Evolutionary conservation across 1,140 invertebrate genomes (phyloP).

Genomic region (Octopus bimaculoides): DNA sequence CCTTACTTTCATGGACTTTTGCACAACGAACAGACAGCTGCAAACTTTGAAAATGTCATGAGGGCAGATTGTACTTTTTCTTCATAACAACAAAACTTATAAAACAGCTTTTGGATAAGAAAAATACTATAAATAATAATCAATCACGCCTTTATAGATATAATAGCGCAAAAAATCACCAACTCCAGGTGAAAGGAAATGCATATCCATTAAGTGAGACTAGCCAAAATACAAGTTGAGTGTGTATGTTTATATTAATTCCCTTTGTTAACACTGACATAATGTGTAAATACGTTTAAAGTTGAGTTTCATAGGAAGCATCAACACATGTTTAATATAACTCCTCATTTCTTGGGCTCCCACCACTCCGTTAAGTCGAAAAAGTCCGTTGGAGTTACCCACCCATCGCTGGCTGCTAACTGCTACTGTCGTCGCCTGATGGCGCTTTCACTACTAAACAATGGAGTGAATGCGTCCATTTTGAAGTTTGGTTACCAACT

Average conservation of each 20-base stretch:
- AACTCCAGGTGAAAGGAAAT: constrained; percentile 23
- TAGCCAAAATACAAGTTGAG: background rate
- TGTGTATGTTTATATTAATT: constrained; percentile 13
- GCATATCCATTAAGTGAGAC: constrained; percentile 5
- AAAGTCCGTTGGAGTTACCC: constrained; percentile 32
- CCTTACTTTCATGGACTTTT: constrained; percentile 15
- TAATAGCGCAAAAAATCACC: constrained; percentile 12
- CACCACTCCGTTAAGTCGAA: constrained; percentile 19
- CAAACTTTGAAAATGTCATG: constrained; percentile 24
- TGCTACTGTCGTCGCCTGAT: constrained; percentile 33
- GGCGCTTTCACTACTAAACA: constrained; percentile 27
- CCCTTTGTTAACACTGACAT: constrained; percentile 18
- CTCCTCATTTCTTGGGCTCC: constrained; percentile 18
- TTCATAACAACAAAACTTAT: constrained; percentile 30
- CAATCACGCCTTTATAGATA: constrained; percentile 22
- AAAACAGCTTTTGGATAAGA: constrained; percentile 21
- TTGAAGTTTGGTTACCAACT: constrained; percentile 18
- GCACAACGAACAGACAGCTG: constrained; percentile 29
- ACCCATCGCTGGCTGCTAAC: constrained; percentile 25
- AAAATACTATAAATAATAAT: constrained; percentile 38
- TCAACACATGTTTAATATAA: constrained; percentile 9
- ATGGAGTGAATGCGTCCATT: constrained; percentile 28
- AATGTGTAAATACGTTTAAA: constrained; percentile 20
- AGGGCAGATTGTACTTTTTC: constrained; percentile 29
- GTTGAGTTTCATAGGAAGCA: constrained; percentile 8